These are phyloP conservation scores for Oxytorus armatus DNA, from an alignment of 2,888 invertebrate genomes.

Conservation along the genomic window DNA sequence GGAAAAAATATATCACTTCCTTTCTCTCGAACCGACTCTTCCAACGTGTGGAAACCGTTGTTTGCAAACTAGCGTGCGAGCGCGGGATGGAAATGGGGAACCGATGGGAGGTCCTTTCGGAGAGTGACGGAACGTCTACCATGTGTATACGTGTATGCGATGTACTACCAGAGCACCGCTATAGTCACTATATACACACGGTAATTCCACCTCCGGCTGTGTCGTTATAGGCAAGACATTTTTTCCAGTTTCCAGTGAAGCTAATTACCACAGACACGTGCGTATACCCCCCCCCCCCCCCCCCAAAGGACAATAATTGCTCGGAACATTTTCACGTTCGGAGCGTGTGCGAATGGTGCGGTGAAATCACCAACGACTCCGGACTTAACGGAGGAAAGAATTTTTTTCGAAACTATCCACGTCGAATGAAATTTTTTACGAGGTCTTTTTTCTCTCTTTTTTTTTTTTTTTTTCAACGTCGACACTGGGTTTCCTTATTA, in stretches of 20 bases:
- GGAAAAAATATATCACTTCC: conserved; percentile 36
- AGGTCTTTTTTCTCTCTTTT: not conserved
- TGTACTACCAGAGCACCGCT: not conserved
- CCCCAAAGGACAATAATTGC: conserved; percentile 56
- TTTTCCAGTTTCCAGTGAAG: conserved; percentile 66
- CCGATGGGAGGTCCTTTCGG: too few species aligned
- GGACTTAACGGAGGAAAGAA: not conserved
- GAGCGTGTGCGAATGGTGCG: conserved; percentile 18
- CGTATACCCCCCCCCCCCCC: conserved; percentile 48
- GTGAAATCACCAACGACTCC: conserved; percentile 17
- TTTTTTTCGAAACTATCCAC: conserved; percentile 7
- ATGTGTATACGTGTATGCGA: not conserved
- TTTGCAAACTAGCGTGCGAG: conserved; percentile 63
- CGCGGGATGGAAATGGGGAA: not conserved
- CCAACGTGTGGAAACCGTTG: conserved; percentile 53
- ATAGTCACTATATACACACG: conserved; percentile 8
- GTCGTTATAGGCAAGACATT: conserved; percentile 37
- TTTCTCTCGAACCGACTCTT: conserved; percentile 14
- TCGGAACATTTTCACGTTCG: conserved; percentile 62
- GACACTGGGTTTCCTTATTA: too few species aligned
- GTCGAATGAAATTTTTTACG: not conserved
- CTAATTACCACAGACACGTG: conserved; percentile 71
- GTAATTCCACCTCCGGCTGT: conserved; percentile 40
- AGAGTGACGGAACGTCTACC: conserved; percentile 6
- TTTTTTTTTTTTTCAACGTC: too few species aligned